Conservation (phyloP, 2,797 vertebrate species). For the Lagorchestes hirsutus region DNA sequence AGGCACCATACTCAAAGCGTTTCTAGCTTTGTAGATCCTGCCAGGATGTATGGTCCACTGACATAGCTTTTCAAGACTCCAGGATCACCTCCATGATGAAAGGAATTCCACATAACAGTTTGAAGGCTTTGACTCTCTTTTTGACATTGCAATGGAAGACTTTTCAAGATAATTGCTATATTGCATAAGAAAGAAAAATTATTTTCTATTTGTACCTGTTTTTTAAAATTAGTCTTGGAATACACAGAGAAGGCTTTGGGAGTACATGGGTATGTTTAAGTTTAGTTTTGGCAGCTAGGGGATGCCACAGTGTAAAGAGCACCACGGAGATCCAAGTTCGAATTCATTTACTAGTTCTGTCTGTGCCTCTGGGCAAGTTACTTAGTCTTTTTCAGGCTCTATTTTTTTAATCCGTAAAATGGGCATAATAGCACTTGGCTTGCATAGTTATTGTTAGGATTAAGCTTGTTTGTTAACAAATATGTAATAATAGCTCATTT, state of each 20-base stretch:
- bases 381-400: too few species aligned
- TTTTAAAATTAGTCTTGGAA: not conserved
- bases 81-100: not conserved
- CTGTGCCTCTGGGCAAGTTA: too few species aligned
- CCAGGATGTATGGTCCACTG: not conserved
- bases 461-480: too few species aligned
- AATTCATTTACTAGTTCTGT: too few species aligned
- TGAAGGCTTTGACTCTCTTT: not conserved
- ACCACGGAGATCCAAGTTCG: too few species aligned
- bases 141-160: not conserved
- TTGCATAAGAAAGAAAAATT: conserved; percentile 23
- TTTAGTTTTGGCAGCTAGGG: not conserved
- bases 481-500: too few species aligned
- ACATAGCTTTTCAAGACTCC: not conserved
- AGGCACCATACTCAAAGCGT: too few species aligned
- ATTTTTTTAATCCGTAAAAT: too few species aligned
- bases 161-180: not conserved
- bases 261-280: not conserved
- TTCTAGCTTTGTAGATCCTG: too few species aligned
- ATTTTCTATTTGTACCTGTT: conserved; percentile 10
- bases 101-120: too few species aligned
- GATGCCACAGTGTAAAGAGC: not conserved
- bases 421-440: too few species aligned
- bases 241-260: not conserved
- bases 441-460: too few species aligned